These are phyloP conservation scores for Saguinus midas DNA, from an alignment of 2,113 vertebrate genomes.

Conservation along the genomic window DNA sequence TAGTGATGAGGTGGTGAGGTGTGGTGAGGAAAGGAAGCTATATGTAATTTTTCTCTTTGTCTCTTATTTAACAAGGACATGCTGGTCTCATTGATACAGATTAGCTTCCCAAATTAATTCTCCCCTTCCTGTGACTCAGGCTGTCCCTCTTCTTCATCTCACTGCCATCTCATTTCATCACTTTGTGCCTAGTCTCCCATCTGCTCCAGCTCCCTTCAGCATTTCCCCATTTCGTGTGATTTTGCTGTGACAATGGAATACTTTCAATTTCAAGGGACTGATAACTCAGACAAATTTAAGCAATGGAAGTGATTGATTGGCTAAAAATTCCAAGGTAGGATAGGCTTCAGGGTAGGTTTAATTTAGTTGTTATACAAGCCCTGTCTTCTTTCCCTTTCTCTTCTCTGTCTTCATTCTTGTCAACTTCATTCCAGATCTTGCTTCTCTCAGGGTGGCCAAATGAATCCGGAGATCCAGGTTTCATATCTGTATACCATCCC, in stretches of 20 bases:
- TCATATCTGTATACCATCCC: background rate
- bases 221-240: background rate
- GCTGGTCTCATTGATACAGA: background rate
- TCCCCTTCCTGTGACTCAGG: background rate
- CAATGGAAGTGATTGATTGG: background rate
- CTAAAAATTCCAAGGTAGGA: background rate
- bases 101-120: background rate
- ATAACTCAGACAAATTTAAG: background rate
- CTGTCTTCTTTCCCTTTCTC: background rate
- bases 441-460: background rate
- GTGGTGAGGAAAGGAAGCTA: background rate
- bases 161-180: background rate
- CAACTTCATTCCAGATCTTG: background rate
- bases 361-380: background rate
- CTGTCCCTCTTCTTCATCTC: background rate
- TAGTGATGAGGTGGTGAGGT: background rate
- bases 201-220: background rate
- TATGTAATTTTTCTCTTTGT: background rate
- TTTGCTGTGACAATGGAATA: slow-evolving; percentile 2
- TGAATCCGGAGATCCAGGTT: background rate
- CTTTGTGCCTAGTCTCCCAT: background rate
- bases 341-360: background rate
- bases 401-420: background rate
- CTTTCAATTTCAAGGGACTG: slow-evolving; percentile 1
- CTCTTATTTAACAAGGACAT: background rate